phyloP scores from a whole-genome alignment of 2,113 vertebrate genomes.

The Microcebus murinus region DNA sequence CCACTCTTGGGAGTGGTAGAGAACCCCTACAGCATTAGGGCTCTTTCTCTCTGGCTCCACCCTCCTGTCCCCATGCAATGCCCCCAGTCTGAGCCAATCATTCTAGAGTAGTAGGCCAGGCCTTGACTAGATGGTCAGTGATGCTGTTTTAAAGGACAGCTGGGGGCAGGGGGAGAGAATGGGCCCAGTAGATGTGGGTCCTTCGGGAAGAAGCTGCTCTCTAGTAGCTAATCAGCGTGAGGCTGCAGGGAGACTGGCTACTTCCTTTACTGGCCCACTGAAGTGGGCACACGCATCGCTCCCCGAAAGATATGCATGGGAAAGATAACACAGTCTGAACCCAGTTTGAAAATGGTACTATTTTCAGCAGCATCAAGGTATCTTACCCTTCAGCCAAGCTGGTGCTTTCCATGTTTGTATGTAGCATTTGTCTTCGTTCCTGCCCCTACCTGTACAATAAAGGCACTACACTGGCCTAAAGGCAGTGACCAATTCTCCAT shows the following conservation, averaged over 20 bases:
- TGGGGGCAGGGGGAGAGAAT: not conserved
- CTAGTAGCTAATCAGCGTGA: not conserved
- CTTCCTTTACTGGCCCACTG: not conserved
- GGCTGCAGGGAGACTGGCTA: not conserved
- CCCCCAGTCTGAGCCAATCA: not conserved
- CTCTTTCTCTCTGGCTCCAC: too few species aligned
- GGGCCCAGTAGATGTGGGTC: not conserved
- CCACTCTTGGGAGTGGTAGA: not conserved
- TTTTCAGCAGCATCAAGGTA: not conserved
- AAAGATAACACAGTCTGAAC: not conserved
- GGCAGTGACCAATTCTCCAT: not conserved
- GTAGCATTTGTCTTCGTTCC: not conserved
- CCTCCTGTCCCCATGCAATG: not conserved
- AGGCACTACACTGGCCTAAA: not conserved
- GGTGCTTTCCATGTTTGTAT: not conserved
- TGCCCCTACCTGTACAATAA: not conserved
- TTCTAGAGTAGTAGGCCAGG: not conserved
- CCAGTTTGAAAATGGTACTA: not conserved
- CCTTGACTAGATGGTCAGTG: not conserved
- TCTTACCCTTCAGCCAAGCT: not conserved
- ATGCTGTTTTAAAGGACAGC: not conserved
- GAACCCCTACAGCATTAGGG: not conserved
- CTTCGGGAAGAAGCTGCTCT: not conserved
- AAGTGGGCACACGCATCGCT: not conserved
- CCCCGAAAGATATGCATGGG: not conserved